phyloP scores from a whole-genome alignment of 2,113 vertebrate species.

The Parus major region DNA sequence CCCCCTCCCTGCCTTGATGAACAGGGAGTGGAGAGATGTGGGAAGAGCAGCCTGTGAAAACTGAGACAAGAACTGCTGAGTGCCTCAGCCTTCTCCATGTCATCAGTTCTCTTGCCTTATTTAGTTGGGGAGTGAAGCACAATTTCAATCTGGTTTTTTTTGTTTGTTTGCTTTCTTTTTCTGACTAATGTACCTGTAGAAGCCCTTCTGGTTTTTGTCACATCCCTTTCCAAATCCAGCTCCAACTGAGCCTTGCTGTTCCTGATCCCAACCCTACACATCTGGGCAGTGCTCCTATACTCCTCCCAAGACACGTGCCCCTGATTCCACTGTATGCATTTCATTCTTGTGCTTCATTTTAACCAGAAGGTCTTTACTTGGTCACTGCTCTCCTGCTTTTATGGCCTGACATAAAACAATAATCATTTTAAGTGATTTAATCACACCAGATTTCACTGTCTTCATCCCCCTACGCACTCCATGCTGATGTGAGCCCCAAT shows the following conservation, averaged over 20 bases:
- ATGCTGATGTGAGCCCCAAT: not conserved
- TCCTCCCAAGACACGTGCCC: not conserved
- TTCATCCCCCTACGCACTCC: not conserved
- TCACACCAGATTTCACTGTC: not conserved
- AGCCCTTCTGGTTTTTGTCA: not conserved
- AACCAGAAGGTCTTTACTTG: not conserved
- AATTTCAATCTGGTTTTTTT: not conserved
- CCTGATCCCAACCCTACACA: not conserved
- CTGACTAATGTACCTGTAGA: not conserved
- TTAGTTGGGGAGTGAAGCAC: not conserved
- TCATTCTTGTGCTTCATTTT: not conserved
- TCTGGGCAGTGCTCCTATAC: not conserved
- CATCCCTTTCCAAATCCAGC: not conserved
- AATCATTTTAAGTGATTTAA: not conserved
- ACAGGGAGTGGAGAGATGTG: not conserved
- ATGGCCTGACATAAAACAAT: not conserved
- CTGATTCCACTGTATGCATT: too few species aligned
- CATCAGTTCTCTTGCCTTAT: not conserved
- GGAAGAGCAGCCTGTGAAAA: not conserved
- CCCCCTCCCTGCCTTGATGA: not conserved
- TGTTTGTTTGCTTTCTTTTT: not conserved
- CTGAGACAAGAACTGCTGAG: not conserved
- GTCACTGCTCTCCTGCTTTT: not conserved
- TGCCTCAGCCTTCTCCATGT: not conserved
- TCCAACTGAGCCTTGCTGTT: fast-evolving